A percentile compares a stretch with the other conserved stretches of the same genome.
Conservation (phyloP, 1,140 invertebrate genomes). For the Coboldia fuscipes region DNA sequence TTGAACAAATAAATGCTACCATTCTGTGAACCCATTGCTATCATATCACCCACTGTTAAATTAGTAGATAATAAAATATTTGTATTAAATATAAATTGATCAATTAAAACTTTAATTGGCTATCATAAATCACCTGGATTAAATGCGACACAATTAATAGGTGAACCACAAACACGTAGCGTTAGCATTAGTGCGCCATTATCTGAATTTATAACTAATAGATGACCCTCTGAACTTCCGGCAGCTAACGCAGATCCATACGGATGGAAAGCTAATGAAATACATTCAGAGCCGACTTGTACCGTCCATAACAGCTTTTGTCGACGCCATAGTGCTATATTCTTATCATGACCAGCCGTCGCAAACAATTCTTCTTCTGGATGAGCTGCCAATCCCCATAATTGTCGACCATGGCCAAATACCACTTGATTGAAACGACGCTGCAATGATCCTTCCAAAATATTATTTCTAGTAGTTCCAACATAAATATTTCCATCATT, state of each 20-base stretch:
- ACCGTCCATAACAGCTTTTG: slow-evolving; percentile 72
- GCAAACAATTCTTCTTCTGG: slow-evolving; percentile 81
- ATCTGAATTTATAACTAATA: slow-evolving; percentile 64
- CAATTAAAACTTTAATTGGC: not conserved
- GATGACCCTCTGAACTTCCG: slow-evolving; percentile 70
- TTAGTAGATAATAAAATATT: not conserved
- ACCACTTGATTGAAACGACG: slow-evolving; percentile 77
- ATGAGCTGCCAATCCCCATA: slow-evolving; percentile 77
- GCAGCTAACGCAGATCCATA: slow-evolving; percentile 66
- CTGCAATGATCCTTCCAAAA: slow-evolving; percentile 79
- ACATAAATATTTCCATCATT: slow-evolving; percentile 82
- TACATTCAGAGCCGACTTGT: slow-evolving; percentile 37
- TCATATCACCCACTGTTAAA: slow-evolving; percentile 57
- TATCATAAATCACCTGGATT: slow-evolving; percentile 46
- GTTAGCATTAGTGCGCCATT: slow-evolving; percentile 63
- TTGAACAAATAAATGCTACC: slow-evolving; percentile 67
- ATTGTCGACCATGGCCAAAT: slow-evolving; percentile 73
- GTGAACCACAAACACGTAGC: slow-evolving; percentile 63
- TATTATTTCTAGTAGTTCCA: slow-evolving; percentile 81
- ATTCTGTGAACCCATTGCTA: slow-evolving; percentile 81
- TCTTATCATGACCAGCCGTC: slow-evolving; percentile 80
- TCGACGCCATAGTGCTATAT: slow-evolving; percentile 71
- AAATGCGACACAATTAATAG: slow-evolving; percentile 61
- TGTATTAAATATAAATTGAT: slow-evolving; percentile 1
- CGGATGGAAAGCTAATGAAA: slow-evolving; percentile 65